phyloP scores from a whole-genome alignment of 2,888 invertebrate genomes.

The Drosophila flavopinicola region DNA sequence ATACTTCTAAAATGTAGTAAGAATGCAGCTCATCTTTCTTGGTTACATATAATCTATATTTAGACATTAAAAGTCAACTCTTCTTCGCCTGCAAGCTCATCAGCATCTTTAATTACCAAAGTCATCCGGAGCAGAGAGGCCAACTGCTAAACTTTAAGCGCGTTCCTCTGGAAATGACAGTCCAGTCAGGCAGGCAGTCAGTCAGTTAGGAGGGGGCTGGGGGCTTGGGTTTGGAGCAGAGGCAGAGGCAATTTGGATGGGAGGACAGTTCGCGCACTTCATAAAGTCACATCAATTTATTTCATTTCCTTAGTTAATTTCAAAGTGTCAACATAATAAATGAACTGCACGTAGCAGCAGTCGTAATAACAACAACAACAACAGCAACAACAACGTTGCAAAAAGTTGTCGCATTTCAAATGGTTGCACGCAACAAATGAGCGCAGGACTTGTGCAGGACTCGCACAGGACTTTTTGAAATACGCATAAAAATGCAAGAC shows the following conservation, averaged over 20 bases:
- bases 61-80: constrained; percentile 18
- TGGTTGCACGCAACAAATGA: constrained; percentile 81
- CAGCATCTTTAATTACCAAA: constrained; percentile 62
- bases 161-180: constrained; percentile 66
- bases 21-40: neutral
- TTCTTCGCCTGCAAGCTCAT: constrained; percentile 46
- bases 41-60: constrained; percentile 4
- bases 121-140: constrained; percentile 18
- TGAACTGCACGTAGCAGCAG: constrained; percentile 77
- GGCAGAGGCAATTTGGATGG: constrained; percentile 16
- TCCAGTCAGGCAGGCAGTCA: constrained; percentile 20
- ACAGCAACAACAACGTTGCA: constrained; percentile 42
- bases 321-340: constrained; percentile 81
- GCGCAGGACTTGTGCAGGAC: constrained; percentile 66
- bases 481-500: constrained; percentile 81
- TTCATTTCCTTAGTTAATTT: constrained; percentile 81
- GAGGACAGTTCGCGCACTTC: constrained; percentile 72
- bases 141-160: constrained; percentile 51
- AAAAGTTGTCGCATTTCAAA: constrained; percentile 81
- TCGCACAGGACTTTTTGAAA: constrained; percentile 72
- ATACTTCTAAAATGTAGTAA: neutral
- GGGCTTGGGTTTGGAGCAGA: neutral
- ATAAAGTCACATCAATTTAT: constrained; percentile 81
- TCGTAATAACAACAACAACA: constrained; percentile 22
- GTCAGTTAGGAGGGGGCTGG: constrained; percentile 6